Conservation (phyloP, 2,888 invertebrate genomes). For the Andrena haemorrhoa region DNA sequence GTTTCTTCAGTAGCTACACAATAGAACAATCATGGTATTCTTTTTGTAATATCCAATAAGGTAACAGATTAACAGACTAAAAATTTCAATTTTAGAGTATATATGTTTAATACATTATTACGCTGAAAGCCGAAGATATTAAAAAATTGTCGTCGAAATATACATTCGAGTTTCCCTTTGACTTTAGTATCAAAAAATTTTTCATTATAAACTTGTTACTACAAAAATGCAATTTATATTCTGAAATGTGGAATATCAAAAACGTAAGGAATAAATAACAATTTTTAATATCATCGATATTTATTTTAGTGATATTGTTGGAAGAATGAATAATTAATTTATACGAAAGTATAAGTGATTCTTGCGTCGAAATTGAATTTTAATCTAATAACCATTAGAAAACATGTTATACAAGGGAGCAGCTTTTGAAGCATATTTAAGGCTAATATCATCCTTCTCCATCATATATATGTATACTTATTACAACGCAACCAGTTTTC, state of each 20-base stretch:
- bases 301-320: neutral
- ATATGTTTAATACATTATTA: no score
- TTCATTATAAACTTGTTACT: neutral
- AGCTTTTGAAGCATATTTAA: neutral
- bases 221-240: neutral
- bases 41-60: no score
- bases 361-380: neutral
- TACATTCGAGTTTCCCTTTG: neutral
- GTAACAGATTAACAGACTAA: no score
- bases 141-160: conserved; percentile 1
- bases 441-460: neutral
- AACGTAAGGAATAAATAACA: neutral
- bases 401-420: neutral
- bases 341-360: neutral
- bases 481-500: neutral
- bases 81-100: no score
- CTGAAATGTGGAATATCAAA: neutral
- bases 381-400: neutral
- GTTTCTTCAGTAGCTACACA: neutral
- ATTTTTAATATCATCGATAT: neutral
- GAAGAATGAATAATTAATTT: neutral
- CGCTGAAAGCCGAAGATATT: neutral
- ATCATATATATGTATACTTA: neutral
- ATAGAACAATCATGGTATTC: conserved; percentile 1
- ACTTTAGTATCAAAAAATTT: neutral